Evolutionary conservation across 2,888 invertebrate species (phyloP).

Genomic region (Hedychridium roseum): DNA sequence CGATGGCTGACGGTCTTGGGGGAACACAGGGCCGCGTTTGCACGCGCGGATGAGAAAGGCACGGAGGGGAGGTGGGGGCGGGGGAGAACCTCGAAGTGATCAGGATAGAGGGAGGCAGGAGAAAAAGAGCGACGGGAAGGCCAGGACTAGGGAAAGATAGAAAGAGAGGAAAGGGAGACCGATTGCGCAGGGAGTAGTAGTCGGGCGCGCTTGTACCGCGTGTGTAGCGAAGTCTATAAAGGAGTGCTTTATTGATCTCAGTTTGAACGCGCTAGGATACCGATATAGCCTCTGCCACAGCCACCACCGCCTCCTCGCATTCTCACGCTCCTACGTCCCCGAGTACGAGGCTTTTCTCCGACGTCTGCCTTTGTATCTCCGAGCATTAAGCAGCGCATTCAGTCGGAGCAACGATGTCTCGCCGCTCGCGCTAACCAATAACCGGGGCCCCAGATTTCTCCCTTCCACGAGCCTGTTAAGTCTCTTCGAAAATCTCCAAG

Average conservation of each 20-base stretch:
- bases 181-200: conserved; percentile 40
- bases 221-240: conserved; percentile 60
- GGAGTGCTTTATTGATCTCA: conserved; percentile 63
- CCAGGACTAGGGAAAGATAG: conserved; percentile 17
- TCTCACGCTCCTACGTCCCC: conserved; percentile 3
- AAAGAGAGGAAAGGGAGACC: conserved; percentile 16
- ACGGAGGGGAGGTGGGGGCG: conserved; percentile 9
- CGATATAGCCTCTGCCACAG: conserved; percentile 44
- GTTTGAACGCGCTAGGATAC: conserved; percentile 61
- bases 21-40: background rate
- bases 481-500: too few species aligned
- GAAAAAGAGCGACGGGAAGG: conserved; percentile 18
- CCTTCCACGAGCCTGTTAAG: too few species aligned
- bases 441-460: too few species aligned
- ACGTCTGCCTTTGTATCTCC: background rate
- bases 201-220: conserved; percentile 55
- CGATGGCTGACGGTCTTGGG: conserved; percentile 9
- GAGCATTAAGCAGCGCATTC: too few species aligned
- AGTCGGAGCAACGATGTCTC: too few species aligned
- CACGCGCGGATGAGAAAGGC: conserved; percentile 3
- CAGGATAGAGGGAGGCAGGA: conserved; percentile 13
- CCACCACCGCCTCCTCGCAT: conserved; percentile 24
- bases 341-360: background rate
- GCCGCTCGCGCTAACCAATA: too few species aligned
- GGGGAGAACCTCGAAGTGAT: conserved; percentile 2